Evolutionary conservation across 2,797 vertebrate species (phyloP).

Genomic region (Mormyrus hasselquistii): DNA sequence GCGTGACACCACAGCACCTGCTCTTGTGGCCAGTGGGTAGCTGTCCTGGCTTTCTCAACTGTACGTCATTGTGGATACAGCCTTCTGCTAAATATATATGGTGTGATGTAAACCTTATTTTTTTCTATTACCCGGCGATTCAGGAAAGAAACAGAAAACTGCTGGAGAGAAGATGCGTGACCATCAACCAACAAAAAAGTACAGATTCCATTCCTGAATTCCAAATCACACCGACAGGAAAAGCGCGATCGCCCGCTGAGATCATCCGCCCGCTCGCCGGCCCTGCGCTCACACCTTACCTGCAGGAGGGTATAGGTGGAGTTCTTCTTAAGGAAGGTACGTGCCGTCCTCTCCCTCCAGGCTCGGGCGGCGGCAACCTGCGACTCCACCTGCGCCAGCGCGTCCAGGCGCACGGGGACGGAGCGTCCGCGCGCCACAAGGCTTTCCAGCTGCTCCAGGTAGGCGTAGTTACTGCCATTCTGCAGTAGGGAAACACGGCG

Average conservation of each 20-base stretch:
- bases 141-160: background rate
- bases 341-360: slow-evolving; percentile 89
- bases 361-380: slow-evolving; percentile 87
- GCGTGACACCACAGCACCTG: background rate
- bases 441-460: slow-evolving; percentile 89
- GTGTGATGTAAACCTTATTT: background rate
- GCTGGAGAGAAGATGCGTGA: background rate
- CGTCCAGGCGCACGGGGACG: slow-evolving; percentile 85
- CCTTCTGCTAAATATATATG: background rate
- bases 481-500: slow-evolving; percentile 37
- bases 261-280: background rate
- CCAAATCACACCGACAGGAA: background rate
- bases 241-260: background rate
- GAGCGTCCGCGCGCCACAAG: slow-evolving; percentile 84
- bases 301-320: slow-evolving; percentile 88
- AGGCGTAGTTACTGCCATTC: slow-evolving; percentile 84
- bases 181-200: background rate
- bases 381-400: slow-evolving; percentile 86
- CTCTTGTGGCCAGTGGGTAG: background rate
- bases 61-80: background rate
- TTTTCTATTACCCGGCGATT: background rate
- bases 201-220: background rate
- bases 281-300: slow-evolving; percentile 53
- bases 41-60: background rate
- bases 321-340: slow-evolving; percentile 97